These are phyloP conservation scores for Nicator chloris DNA, from an alignment of 2,113 vertebrate species.

Conservation along the genomic window DNA sequence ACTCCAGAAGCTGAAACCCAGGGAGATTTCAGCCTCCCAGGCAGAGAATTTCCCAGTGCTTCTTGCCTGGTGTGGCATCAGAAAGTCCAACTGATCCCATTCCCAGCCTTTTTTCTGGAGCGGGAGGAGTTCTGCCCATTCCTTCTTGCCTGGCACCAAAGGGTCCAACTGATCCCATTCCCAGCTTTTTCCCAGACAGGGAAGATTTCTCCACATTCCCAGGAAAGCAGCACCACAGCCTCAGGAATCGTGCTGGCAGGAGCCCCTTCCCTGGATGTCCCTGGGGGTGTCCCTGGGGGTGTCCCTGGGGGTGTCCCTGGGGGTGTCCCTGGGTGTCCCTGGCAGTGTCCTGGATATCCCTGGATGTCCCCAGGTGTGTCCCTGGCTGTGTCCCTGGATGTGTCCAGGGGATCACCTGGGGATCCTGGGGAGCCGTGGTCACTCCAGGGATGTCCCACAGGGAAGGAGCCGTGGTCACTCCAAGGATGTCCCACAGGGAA, in stretches of 20 bases:
- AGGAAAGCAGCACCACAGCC: background rate
- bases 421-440: background rate
- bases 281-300: background rate
- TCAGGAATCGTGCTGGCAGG: background rate
- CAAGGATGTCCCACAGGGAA: no score
- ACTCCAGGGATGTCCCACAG: no score
- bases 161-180: background rate
- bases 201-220: background rate
- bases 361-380: background rate
- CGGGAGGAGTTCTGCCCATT: background rate
- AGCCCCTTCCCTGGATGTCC: background rate
- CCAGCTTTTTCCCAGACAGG: background rate
- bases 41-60: background rate
- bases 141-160: background rate
- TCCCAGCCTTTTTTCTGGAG: background rate
- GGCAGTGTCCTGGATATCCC: no score
- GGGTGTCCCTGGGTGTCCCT: background rate
- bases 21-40: background rate
- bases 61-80: background rate
- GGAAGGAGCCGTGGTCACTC: no score
- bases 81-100: background rate
- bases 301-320: background rate
- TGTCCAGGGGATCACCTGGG: background rate
- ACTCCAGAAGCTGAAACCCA: background rate
- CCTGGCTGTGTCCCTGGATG: background rate